phyloP scores from a whole-genome alignment of 2,797 vertebrate genomes.

The Cynodonichthys magdalenae region DNA sequence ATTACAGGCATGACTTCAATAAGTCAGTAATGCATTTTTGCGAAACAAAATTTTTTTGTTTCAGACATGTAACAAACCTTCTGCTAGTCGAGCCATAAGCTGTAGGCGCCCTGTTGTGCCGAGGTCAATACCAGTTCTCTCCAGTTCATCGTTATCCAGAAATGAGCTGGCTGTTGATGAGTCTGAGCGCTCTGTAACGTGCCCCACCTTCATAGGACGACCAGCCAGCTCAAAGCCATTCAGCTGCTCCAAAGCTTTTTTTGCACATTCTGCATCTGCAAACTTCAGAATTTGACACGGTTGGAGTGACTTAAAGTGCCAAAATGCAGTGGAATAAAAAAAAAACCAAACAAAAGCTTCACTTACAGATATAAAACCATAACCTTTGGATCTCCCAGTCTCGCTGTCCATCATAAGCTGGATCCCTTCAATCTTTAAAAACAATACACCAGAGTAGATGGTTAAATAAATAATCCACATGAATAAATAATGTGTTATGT shows the following conservation, averaged over 20 bases:
- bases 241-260: slow-evolving; percentile 96
- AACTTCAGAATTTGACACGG: slow-evolving; percentile 79
- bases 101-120: slow-evolving; percentile 97
- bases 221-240: slow-evolving; percentile 98
- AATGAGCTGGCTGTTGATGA: slow-evolving; percentile 97
- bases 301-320: neutral
- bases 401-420: slow-evolving; percentile 99
- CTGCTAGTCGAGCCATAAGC: slow-evolving; percentile 96
- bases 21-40: neutral
- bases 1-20: neutral
- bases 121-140: slow-evolving; percentile 97
- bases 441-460: neutral
- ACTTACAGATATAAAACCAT: slow-evolving; percentile 97
- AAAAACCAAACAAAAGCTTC: neutral
- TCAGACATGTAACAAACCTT: slow-evolving; percentile 79
- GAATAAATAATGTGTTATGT: fast-evolving
- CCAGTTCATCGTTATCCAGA: slow-evolving; percentile 96
- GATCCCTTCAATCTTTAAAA: slow-evolving; percentile 93
- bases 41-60: neutral
- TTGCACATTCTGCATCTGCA: slow-evolving; percentile 98
- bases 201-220: slow-evolving; percentile 97
- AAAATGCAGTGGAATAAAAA: neutral
- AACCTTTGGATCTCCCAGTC: slow-evolving; percentile 97
- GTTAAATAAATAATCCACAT: neutral
- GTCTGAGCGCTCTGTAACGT: slow-evolving; percentile 97